Base-by-base conservation (phyloP, 2,797 vertebrate genomes). In the Mareca strepera region DNA sequence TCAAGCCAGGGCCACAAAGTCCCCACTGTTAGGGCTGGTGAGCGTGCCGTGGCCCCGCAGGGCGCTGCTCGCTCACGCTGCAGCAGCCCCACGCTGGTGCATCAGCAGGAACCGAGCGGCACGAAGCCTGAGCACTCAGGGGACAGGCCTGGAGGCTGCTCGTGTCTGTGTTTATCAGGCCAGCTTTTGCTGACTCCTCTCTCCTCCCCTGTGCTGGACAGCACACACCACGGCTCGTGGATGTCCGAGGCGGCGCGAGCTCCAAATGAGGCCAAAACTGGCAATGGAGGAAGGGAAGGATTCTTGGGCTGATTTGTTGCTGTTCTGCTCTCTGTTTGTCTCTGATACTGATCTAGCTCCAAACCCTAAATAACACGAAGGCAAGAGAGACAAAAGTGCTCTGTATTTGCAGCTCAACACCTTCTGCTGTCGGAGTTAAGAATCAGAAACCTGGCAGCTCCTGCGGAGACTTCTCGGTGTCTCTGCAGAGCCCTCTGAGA, bases 1-100 rank as follows among this genome's bases (percentile, higher is more conserved):
- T 86, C 59, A 90, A 86, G 37, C 29, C 67, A 70, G 67, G 1
- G 0, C 92, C 83, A 97, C 96, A 97, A 92, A 96, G 96, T 97
- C 55, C 83, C 59, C 90, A 94, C 93, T 97, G 96, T 97, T 95
- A 0, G 6, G 76, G 68, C 53, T 67, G 5, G 2, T 59, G 92
- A 92, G 89, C 85, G 53, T 79, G 55, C 89, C 0, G 3, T 39
- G 79, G 89, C 96, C 83, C 92, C 91, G 91, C 91, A 93, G 88
- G 87, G 58, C 28, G 0, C 60, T 52, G 93, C 90, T 79, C 91
- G 75, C 11, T 4, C 2, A 15, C 69, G 74, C 72, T 0, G 0
- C 87, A 53, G 39, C 39, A 31, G 62, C 39, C 62, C 18, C 28
- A 4, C 7, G 39, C 46, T 44, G 39, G 59, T 28, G 25, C 21